These are phyloP conservation scores for Gryon sp. DNA, from an alignment of 1,140 invertebrate genomes.

Conservation along the genomic window DNA sequence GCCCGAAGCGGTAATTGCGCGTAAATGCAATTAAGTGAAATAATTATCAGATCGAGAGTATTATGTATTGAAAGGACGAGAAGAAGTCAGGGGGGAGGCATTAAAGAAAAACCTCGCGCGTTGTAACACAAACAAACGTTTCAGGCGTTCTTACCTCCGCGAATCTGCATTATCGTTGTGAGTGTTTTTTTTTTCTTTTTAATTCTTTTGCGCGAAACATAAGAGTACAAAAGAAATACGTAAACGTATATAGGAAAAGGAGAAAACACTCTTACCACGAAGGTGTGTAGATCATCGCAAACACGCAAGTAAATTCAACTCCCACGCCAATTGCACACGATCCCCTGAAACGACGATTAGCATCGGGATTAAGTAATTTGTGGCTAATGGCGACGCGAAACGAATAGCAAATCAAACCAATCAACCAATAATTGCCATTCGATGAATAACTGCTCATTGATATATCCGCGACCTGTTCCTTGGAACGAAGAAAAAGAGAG, in stretches of 20 bases:
- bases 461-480: constrained; percentile 2
- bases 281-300: constrained; percentile 55
- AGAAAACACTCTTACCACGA: constrained; percentile 41
- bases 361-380: constrained; percentile 62
- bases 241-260: constrained; percentile 29
- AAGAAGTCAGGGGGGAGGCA: constrained; percentile 16
- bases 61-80: constrained; percentile 34
- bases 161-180: constrained; percentile 17
- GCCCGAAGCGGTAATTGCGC: constrained; percentile 41
- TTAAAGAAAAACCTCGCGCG: constrained; percentile 15
- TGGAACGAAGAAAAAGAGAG: neutral
- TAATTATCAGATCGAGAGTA: constrained; percentile 37
- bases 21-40: constrained; percentile 50
- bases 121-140: too few relatives aligned
- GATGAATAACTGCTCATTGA: constrained; percentile 26
- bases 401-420: constrained; percentile 54
- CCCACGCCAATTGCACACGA: constrained; percentile 52
- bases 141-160: neutral
- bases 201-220: too few relatives aligned
- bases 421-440: constrained; percentile 33
- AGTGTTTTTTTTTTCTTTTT: too few relatives aligned
- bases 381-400: constrained; percentile 50
- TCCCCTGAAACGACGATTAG: constrained; percentile 55
- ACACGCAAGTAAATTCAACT: constrained; percentile 58
- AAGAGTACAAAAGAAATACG: too few relatives aligned